Conservation (phyloP, 2,888 invertebrate genomes). For the Microplitis manilae region DNA sequence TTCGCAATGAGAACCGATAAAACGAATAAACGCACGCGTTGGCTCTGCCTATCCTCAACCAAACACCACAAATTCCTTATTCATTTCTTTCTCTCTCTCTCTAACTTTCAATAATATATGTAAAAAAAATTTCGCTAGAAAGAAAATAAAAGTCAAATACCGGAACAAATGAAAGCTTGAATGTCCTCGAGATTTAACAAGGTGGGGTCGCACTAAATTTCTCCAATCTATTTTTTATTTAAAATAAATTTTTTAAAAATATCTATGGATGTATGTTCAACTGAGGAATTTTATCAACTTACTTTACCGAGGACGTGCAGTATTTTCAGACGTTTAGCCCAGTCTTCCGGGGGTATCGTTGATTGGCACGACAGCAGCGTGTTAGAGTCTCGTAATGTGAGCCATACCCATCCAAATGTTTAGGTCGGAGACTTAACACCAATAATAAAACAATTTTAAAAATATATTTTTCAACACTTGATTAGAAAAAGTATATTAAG, state of each 20-base stretch:
- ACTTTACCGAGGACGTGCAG: conserved; percentile 60
- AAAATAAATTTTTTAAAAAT: too few species aligned
- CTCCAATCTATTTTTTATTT: background rate
- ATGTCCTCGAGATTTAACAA: background rate
- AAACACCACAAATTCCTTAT: conserved; percentile 1
- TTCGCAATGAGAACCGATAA: conserved; percentile 39
- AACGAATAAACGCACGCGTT: conserved; percentile 41
- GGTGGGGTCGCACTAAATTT: background rate
- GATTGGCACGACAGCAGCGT: conserved; percentile 58
- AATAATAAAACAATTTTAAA: conserved; percentile 17
- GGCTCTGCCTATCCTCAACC: conserved; percentile 24
- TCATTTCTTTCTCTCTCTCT: conserved; percentile 3
- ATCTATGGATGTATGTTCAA: background rate
- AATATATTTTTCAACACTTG: background rate
- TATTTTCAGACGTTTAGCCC: conserved; percentile 64
- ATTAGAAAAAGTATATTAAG: conserved; percentile 16
- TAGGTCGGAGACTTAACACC: conserved; percentile 46
- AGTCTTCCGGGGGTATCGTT: conserved; percentile 61
- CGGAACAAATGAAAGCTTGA: background rate
- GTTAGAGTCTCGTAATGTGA: conserved; percentile 57
- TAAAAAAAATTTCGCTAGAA: conserved; percentile 6
- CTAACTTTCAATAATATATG: conserved; percentile 8
- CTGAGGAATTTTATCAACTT: conserved; percentile 58
- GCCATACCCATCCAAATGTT: conserved; percentile 57
- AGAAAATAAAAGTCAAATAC: conserved; percentile 11